Base-by-base conservation (phyloP, 2,888 invertebrate genomes). In the Acronicta aceris region DNA sequence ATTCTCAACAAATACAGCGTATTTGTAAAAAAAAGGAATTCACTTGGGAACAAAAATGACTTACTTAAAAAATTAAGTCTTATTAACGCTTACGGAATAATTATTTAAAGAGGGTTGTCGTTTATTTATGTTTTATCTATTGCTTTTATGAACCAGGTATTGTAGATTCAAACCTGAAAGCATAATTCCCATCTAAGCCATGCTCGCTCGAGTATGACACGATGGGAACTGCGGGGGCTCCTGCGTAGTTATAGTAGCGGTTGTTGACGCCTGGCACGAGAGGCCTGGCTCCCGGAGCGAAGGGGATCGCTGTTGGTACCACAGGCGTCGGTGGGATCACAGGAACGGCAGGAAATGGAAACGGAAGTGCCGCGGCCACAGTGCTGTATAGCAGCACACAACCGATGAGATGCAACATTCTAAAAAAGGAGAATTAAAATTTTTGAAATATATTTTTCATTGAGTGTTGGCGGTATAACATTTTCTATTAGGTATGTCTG, bases 181-280 rank as follows among this genome's bases (percentile, higher is more conserved):
- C 91, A 86, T 96, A 96, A 17, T 95, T 95, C 65, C 96, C 96
- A 82, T 96, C 96, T n/a, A 93, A 91, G 67, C 93, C 95, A 50
- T 95, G 90, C 61, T 95, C 95, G 71, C 93, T 95, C 0, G 92
- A 90, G 76, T 95, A 95, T 5, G 94, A 89, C 38, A 95, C 63
- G 42, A 95, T 95, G 1, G 96, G 96, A 33, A 95, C 90, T 25
- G 89, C 85, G 0, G 91, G 85, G 17, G 85, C 87, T 8, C 63
- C 72, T 10, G 58, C 63, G 5, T 83, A 76, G 55, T 80, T 78
- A 61, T 89, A 88, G 68, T 89, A 91, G 8, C 85, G 88, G 65
- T 87, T 89, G 46, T 84, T 87, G 40, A 84, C 82, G 6, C 85
- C 79, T 2, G 83, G 81, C 5, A 71, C 77, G 59, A 76, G 56